Conservation (phyloP, 2,113 vertebrate species). For the Pterocles orientalis region DNA sequence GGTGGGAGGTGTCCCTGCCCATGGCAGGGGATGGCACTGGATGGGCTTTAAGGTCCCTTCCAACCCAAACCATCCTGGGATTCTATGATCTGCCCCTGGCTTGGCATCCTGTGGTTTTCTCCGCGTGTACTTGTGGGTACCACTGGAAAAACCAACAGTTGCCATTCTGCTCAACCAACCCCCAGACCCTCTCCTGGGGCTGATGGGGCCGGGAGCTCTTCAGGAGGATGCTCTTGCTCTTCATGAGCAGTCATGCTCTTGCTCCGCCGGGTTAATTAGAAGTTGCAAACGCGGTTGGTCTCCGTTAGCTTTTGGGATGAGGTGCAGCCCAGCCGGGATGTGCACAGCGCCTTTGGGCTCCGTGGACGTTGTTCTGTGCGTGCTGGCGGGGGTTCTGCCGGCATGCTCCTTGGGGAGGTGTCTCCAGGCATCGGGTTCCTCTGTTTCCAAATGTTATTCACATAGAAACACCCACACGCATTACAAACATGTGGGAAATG, state of each 20-base stretch:
- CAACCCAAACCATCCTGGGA: no score
- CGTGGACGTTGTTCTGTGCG: neutral
- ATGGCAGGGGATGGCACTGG: no score
- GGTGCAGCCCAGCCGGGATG: rapidly evolving
- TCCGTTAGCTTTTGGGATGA: neutral
- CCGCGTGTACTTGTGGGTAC: neutral
- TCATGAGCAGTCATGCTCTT: no score
- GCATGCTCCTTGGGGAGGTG: neutral
- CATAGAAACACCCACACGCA: neutral
- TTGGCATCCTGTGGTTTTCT: rapidly evolving
- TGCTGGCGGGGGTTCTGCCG: neutral
- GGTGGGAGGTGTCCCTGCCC: no score
- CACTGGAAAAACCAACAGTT: neutral
- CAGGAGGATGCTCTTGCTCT: rapidly evolving
- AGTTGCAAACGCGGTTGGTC: rapidly evolving
- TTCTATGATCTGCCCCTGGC: neutral
- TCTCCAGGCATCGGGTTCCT: neutral
- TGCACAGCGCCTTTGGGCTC: rapidly evolving
- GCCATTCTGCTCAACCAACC: neutral
- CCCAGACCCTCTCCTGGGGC: neutral
- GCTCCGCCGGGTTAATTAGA: neutral
- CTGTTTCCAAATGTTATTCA: neutral
- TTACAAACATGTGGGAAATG: neutral
- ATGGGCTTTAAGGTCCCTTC: no score
- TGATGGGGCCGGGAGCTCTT: neutral